A percentile compares a stretch with the other conserved stretches of the same genome.
Evolutionary conservation across 2,888 invertebrate genomes (phyloP).

Genomic region (Drosophila ochracea): DNA sequence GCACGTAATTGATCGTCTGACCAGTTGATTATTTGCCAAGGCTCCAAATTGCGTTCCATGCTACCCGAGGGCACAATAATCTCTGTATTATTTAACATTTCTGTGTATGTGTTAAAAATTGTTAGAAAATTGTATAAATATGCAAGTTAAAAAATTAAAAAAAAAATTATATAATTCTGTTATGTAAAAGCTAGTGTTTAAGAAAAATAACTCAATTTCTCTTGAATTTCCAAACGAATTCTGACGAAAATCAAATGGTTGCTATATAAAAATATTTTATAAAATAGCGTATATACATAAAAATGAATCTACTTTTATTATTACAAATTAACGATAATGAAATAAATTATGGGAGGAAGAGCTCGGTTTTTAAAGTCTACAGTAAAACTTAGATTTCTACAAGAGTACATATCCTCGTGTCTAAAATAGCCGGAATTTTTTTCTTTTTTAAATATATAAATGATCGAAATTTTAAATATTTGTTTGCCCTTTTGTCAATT

Average conservation of each 20-base stretch:
- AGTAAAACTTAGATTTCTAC: not conserved
- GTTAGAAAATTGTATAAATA: conserved; percentile 10
- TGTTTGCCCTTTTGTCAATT: not conserved
- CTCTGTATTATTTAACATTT: conserved; percentile 2
- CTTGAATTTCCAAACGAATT: not conserved
- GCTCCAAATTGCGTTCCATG: conserved; percentile 41
- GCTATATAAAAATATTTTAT: not conserved
- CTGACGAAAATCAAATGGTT: conserved; percentile 2
- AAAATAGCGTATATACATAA: not conserved
- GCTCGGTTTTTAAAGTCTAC: too few relatives aligned
- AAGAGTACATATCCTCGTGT: not conserved
- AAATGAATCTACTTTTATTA: not conserved
- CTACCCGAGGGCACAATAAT: not conserved
- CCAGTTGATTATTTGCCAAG: conserved; percentile 78
- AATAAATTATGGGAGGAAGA: not conserved
- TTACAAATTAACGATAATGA: not conserved
- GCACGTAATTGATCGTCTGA: conserved; percentile 67
- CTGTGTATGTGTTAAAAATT: conserved; percentile 10
- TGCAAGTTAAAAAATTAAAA: conserved; percentile 13
- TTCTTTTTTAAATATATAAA: fast-evolving
- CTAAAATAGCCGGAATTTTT: too few relatives aligned
- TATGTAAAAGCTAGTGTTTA: conserved; percentile 26
- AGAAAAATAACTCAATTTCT: not conserved
- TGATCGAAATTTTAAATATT: not conserved
- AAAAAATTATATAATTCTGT: conserved; percentile 3